These are phyloP conservation scores for Merodon equestris DNA, from an alignment of 2,888 invertebrate species.

Conservation along the genomic window DNA sequence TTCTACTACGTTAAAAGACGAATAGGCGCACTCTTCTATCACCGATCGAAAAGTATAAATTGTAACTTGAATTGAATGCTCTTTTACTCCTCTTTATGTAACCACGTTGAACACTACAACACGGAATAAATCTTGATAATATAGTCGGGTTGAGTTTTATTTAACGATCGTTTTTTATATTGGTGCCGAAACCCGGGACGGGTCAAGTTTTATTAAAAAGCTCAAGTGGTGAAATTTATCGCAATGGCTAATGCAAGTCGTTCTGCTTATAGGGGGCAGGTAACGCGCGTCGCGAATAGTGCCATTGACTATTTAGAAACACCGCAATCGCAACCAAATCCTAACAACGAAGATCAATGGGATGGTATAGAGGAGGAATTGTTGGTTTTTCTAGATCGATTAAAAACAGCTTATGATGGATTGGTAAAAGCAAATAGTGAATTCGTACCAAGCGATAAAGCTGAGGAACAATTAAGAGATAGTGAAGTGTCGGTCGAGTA, in stretches of 20 bases:
- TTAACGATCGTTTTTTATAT: too few relatives aligned
- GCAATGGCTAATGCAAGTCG: slow-evolving; percentile 7
- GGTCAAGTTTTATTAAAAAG: too few relatives aligned
- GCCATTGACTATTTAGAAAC: slow-evolving; percentile 1
- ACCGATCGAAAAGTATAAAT: too few relatives aligned
- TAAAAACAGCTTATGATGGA: not conserved
- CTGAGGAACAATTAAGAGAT: not conserved
- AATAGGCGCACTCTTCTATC: too few relatives aligned
- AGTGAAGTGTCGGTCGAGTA: not conserved
- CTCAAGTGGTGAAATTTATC: too few relatives aligned
- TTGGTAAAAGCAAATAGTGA: not conserved
- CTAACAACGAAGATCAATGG: not conserved
- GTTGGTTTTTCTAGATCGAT: not conserved
- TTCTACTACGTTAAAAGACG: too few relatives aligned
- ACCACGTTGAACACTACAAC: too few relatives aligned
- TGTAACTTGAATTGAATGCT: too few relatives aligned
- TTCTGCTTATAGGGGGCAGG: slow-evolving; percentile 15
- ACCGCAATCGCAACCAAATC: not conserved
- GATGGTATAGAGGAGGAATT: slow-evolving; percentile 9
- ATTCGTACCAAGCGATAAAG: not conserved
- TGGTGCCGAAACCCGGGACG: not conserved
- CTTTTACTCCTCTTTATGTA: too few relatives aligned
- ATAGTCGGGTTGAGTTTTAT: too few relatives aligned
- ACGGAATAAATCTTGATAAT: too few relatives aligned
- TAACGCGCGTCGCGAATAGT: slow-evolving; percentile 9